Conservation (phyloP, 2,888 invertebrate species). For the Pristionchus exspectatus region DNA sequence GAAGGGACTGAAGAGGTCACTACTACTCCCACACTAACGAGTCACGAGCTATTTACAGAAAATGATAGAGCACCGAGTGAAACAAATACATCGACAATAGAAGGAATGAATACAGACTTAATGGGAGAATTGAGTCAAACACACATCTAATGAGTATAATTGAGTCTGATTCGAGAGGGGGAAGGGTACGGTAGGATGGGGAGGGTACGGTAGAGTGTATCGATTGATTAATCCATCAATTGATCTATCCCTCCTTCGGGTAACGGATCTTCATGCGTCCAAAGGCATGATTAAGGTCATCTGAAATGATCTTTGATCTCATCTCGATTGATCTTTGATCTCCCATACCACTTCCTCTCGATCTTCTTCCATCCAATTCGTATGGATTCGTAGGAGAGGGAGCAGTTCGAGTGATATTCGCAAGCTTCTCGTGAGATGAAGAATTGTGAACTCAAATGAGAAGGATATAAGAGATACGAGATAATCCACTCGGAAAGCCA, state of each 20-base stretch:
- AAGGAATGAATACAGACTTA: neutral
- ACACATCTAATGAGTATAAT: neutral
- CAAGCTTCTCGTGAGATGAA: constrained; percentile 15
- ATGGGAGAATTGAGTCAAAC: neutral
- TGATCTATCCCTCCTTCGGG: neutral
- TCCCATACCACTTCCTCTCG: neutral
- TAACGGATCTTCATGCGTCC: constrained; percentile 14
- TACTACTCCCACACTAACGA: neutral
- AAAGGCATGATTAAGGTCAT: neutral
- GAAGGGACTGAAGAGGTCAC: neutral
- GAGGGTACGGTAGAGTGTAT: neutral
- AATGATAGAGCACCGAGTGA: constrained; percentile 50
- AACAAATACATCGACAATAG: constrained; percentile 46
- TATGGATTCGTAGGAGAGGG: constrained; percentile 52
- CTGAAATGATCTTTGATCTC: constrained; percentile 1
- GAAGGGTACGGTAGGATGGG: constrained; percentile 10
- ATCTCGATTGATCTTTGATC: constrained; percentile 38
- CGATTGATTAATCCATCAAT: neutral
- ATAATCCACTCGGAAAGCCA: neutral
- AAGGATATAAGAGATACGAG: neutral
- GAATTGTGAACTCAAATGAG: constrained; percentile 24
- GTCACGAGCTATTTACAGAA: constrained; percentile 51
- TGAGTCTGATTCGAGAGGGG: neutral
- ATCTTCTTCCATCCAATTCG: constrained; percentile 48
- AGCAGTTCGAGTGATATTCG: constrained; percentile 38